Conservation (phyloP, 2,888 invertebrate species). For the Lissonota sp. region DNA sequence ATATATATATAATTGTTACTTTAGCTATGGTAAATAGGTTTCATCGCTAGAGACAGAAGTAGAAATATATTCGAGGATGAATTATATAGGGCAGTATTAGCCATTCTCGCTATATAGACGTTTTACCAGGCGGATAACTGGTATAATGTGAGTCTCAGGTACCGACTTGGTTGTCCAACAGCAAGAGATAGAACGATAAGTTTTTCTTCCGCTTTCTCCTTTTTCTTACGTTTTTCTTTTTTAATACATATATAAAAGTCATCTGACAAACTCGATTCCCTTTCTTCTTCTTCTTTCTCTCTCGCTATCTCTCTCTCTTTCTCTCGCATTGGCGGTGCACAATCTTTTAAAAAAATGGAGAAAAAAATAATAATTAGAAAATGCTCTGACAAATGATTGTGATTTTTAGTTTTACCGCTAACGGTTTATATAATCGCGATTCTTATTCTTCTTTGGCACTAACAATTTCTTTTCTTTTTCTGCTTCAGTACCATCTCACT, state of each 20-base stretch:
- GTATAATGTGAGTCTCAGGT: constrained; percentile 54
- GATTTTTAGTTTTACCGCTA: constrained; percentile 21
- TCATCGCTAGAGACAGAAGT: constrained; percentile 62
- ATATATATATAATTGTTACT: constrained; percentile 39
- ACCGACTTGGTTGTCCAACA: constrained; percentile 61
- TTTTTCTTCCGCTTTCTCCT: constrained; percentile 2
- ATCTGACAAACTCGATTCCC: constrained; percentile 41
- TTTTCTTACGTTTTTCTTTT: constrained; percentile 9
- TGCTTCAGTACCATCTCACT: neutral
- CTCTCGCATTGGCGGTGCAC: constrained; percentile 18
- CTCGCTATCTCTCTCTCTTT: neutral
- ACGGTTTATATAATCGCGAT: constrained; percentile 22
- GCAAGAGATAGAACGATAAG: constrained; percentile 57
- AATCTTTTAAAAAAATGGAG: constrained; percentile 36
- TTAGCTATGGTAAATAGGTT: constrained; percentile 37
- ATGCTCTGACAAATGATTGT: constrained; percentile 28
- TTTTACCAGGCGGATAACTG: constrained; percentile 53
- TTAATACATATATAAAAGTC: constrained; percentile 42
- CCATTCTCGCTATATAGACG: constrained; percentile 64
- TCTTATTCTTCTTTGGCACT: constrained; percentile 68
- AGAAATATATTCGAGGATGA: constrained; percentile 68
- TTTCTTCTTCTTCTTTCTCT: constrained; percentile 6
- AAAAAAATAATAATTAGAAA: neutral
- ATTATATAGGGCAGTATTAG: constrained; percentile 67
- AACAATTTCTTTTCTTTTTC: constrained; percentile 46